These are phyloP conservation scores for Cyprinodon brontotheroides DNA, from an alignment of 2,113 vertebrate genomes.

Conservation along the genomic window DNA sequence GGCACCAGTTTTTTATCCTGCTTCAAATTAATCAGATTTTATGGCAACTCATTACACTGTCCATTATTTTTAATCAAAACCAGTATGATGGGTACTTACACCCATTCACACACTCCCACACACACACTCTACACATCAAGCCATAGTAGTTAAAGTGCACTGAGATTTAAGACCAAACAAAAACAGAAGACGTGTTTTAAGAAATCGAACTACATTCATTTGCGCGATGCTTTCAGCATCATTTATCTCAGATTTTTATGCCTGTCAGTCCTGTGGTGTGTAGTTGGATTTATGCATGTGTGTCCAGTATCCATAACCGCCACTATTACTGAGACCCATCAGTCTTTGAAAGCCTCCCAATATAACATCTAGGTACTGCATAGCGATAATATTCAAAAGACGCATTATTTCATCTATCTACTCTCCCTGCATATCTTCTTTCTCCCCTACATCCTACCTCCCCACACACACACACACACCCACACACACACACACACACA, in stretches of 20 bases:
- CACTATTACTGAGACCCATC: constrained; percentile 63
- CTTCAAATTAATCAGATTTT: constrained; percentile 74
- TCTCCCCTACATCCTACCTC: constrained; percentile 15
- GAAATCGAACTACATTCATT: constrained; percentile 65
- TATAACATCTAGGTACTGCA: constrained; percentile 65
- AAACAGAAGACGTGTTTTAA: constrained; percentile 41
- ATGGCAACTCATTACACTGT: constrained; percentile 74
- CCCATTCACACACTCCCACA: constrained; percentile 1
- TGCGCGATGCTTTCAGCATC: constrained; percentile 47
- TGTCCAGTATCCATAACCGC: constrained; percentile 39
- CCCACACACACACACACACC: constrained; percentile 19
- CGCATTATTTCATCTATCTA: constrained; percentile 72
- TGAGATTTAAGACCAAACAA: constrained; percentile 35
- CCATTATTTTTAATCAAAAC: constrained; percentile 75
- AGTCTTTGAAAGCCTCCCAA: constrained; percentile 57
- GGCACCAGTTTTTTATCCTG: constrained; percentile 53
- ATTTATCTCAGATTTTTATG: constrained; percentile 66
- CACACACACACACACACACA: constrained; percentile 26
- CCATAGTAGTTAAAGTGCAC: not conserved
- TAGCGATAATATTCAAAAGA: constrained; percentile 70
- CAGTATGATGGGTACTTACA: constrained; percentile 44
- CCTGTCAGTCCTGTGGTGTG: constrained; percentile 21
- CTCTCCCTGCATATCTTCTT: constrained; percentile 49
- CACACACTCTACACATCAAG: not conserved
- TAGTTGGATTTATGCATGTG: constrained; percentile 21